phyloP scores from a whole-genome alignment of 2,797 vertebrate genomes.

The Falco columbarius region DNA sequence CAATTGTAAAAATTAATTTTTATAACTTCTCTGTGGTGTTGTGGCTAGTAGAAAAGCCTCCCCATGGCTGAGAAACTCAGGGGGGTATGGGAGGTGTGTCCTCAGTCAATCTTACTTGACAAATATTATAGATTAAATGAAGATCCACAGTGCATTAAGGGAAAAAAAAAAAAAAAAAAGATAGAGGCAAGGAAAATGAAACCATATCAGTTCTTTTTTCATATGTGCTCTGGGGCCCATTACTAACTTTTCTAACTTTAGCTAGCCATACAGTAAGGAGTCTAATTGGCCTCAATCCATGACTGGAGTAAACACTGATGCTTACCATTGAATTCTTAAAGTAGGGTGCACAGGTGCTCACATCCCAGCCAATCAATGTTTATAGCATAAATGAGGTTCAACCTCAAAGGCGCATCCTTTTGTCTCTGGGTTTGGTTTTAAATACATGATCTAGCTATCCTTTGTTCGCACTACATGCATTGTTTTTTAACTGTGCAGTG shows the following conservation, averaged over 20 bases:
- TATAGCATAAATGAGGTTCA: not conserved
- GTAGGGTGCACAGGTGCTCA: not conserved
- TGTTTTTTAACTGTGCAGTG: not conserved
- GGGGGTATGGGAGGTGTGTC: rapidly evolving
- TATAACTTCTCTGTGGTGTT: not conserved
- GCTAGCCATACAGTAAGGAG: rapidly evolving
- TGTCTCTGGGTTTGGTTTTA: not conserved
- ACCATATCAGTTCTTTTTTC: not conserved
- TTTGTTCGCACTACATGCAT: not conserved
- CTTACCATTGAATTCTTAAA: not conserved
- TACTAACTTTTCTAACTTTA: not conserved
- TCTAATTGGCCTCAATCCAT: too few relatives aligned
- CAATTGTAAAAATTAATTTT: rapidly evolving
- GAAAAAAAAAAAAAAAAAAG: not conserved
- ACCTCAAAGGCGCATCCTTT: not conserved
- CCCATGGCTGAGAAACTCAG: not conserved
- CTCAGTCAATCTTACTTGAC: not conserved
- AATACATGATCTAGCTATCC: rapidly evolving
- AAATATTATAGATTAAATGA: not conserved
- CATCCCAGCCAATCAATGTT: not conserved
- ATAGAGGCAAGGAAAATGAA: not conserved
- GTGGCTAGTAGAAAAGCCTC: not conserved
- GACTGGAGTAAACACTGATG: too few relatives aligned
- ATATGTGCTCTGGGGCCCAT: rapidly evolving
- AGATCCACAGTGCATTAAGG: not conserved